Base-by-base conservation (phyloP, 2,888 invertebrate genomes). In the Chalcis sispes region DNA sequence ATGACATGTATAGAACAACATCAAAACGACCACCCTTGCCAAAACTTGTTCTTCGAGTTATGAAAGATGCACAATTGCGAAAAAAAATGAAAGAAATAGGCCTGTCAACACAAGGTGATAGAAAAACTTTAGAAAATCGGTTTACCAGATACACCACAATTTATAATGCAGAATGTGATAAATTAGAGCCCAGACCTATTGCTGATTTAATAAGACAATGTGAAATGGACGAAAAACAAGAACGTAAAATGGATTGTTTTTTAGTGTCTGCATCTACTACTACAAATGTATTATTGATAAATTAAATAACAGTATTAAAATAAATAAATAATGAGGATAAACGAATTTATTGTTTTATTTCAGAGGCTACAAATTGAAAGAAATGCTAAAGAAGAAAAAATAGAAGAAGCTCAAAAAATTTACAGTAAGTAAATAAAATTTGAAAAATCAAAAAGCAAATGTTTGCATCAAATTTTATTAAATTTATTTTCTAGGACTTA, bases 131-230 rank as follows among this genome's bases (percentile, higher is more conserved):
- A 50, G 87, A 89, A 67, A 76, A 79, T 20, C 83, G 90, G 42
- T 84, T 89, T 69, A 87, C 89, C 73, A 88, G 86, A 78, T 90
- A 88, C 59, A 85, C 84, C 3, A 81, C 87, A 15, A 79, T 90
- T 20, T 90, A 89, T 79, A 90, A 90, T 79, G 85, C 89, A 5
- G 90, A 91, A 78, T 90, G 90, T 83, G 91, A 91, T 81, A 88
- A 88, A 72, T 69, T 84, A 4, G 82, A 87, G 64, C 91, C 90
- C 0, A 83, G 89, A 78, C 78, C 89, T 18, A 75, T 88, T n/a
- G 61, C 82, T 4, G 89, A 89, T 61, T 80, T 90, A 66, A 79
- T 89, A 40, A 87, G 85, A 46, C 89, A 89, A 73, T 87, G 89
- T 32, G 89, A 89, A 42, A 83, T 85, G 46, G 90, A 90, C 77